Conservation (phyloP, 2,113 vertebrate species). For the Rostratula benghalensis region DNA sequence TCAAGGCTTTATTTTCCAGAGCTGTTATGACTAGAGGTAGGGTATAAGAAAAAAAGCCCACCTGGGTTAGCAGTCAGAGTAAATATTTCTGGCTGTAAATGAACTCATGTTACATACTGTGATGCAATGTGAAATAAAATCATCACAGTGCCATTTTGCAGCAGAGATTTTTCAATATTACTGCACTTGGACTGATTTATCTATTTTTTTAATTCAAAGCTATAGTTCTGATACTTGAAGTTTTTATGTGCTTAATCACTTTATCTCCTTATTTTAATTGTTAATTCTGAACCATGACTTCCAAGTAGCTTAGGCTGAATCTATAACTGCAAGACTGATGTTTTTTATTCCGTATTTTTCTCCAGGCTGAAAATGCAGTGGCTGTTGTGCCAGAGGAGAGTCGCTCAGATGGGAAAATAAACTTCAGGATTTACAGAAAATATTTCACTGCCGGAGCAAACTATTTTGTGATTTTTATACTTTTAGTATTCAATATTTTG, state of each 20-base stretch:
- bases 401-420: slow-evolving; percentile 84
- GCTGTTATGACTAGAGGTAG: background rate
- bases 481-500: slow-evolving; percentile 79
- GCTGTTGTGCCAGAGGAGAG: slow-evolving; percentile 80
- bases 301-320: background rate
- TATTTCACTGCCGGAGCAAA: slow-evolving; percentile 87
- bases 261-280: slow-evolving; percentile 9
- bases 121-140: background rate
- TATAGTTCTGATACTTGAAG: background rate
- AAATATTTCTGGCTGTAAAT: background rate
- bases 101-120: background rate
- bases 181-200: background rate
- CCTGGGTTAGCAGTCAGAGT: background rate
- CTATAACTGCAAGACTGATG: background rate
- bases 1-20: background rate
- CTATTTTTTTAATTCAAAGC: background rate
- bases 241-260: background rate
- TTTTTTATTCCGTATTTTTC: background rate
- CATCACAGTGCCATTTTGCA: background rate
- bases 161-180: background rate
- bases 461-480: slow-evolving; percentile 71
- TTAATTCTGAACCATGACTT: background rate
- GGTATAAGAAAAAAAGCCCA: background rate
- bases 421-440: slow-evolving; percentile 81
- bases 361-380: slow-evolving; percentile 78